Conservation (phyloP, 2,797 vertebrate genomes). For the Pangasius larnaudii region DNA sequence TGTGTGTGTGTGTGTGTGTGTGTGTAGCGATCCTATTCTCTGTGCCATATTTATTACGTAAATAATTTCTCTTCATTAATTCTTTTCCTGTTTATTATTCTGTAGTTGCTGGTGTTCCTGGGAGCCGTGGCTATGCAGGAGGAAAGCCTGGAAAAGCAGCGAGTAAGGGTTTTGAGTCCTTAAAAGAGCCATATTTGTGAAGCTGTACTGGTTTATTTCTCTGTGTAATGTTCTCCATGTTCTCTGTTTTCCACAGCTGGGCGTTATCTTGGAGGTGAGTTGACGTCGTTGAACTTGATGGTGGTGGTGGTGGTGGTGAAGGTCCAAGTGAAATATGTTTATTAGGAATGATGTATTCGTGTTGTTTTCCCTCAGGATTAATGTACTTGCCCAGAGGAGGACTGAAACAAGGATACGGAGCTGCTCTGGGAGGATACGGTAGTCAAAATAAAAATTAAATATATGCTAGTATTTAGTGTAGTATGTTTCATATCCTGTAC, state of each 20-base stretch:
- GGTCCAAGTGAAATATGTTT: constrained; percentile 27
- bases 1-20: not conserved
- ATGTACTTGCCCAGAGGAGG: constrained; percentile 68
- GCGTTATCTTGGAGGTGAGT: constrained; percentile 67
- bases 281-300: not conserved
- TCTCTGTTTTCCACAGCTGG: constrained; percentile 61
- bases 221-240: not conserved
- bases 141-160: constrained; percentile 35
- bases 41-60: not conserved
- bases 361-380: constrained; percentile 49
- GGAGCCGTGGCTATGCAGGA: constrained; percentile 47
- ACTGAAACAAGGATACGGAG: constrained; percentile 67
- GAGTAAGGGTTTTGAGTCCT: not conserved
- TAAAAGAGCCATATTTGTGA: not conserved
- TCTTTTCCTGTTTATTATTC: not conserved
- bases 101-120: constrained; percentile 45
- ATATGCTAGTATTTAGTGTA: not conserved
- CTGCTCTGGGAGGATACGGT: constrained; percentile 40
- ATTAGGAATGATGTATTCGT: constrained; percentile 11
- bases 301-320: constrained; percentile 58
- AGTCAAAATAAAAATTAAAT: not conserved
- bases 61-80: not conserved
- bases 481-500: not conserved
- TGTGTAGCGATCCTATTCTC: not conserved
- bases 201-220: not conserved